A percentile compares a stretch with the other conserved stretches of the same genome.
Conservation (phyloP, 2,113 vertebrate genomes). For the Laterallus jamaicensis region DNA sequence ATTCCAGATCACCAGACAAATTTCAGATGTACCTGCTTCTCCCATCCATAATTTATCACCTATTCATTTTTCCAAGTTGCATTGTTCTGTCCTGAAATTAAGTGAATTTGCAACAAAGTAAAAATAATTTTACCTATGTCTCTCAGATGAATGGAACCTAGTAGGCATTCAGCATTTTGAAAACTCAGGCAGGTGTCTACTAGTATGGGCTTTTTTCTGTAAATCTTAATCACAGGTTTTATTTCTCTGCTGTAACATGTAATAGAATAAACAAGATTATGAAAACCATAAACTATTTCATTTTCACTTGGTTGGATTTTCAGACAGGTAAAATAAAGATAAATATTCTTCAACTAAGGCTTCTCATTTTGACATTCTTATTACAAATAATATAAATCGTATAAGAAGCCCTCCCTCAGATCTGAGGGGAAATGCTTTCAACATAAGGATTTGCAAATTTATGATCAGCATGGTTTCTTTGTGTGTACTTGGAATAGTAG, state of each 20-base stretch:
- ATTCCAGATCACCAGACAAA: not conserved
- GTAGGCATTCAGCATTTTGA: not conserved
- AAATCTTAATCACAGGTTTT: not conserved
- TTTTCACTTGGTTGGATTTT: slow-evolving; percentile 20
- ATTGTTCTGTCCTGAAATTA: not conserved
- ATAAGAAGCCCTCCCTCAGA: not conserved
- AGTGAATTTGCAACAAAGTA: not conserved
- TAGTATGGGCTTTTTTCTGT: not conserved
- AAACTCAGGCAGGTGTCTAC: not conserved
- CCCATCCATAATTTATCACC: not conserved
- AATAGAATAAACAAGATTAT: slow-evolving; percentile 3
- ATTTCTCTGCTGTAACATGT: not conserved
- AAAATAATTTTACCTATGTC: not conserved
- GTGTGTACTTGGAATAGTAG: not conserved
- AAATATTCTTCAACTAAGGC: not conserved
- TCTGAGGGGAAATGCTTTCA: not conserved
- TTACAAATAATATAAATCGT: not conserved
- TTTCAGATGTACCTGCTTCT: not conserved
- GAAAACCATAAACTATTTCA: slow-evolving; percentile 3
- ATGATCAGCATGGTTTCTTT: not conserved
- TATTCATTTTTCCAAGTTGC: not conserved
- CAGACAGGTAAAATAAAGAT: slow-evolving; percentile 42
- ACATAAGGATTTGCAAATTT: not conserved
- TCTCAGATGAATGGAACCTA: not conserved
- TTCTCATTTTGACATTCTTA: slow-evolving; percentile 19